phyloP scores from a whole-genome alignment of 2,113 vertebrate species.

The Phalacrocorax carbo region DNA sequence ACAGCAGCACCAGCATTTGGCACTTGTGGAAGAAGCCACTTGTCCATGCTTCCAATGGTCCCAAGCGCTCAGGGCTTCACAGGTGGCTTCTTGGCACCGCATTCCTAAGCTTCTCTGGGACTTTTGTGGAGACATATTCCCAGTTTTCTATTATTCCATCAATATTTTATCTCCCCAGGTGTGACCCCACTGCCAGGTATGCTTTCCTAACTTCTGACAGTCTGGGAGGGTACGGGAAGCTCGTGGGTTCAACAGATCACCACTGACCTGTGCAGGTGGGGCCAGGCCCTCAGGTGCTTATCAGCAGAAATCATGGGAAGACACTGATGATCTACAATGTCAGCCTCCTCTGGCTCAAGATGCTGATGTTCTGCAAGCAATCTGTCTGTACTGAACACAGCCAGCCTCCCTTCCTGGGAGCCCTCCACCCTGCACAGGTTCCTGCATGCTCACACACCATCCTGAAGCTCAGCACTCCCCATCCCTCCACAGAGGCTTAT shows the following conservation, averaged over 20 bases:
- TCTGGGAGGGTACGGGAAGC: background rate
- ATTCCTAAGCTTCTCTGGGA: background rate
- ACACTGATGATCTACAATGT: accelerated
- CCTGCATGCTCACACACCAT: background rate
- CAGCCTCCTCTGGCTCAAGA: background rate
- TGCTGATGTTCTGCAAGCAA: background rate
- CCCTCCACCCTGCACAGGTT: background rate
- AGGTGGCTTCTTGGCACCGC: background rate
- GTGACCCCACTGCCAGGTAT: background rate
- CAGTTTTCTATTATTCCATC: background rate
- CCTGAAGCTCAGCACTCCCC: background rate
- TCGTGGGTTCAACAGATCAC: background rate
- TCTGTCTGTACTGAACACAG: background rate
- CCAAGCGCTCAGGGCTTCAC: background rate
- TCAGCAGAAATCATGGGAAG: background rate
- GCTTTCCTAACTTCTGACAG: background rate
- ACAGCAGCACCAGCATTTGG: background rate
- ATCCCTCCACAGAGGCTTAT: background rate
- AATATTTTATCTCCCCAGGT: background rate
- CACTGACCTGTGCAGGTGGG: background rate
- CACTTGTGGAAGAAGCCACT: background rate
- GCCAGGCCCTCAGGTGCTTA: background rate
- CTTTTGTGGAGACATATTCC: background rate
- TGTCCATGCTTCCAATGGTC: background rate
- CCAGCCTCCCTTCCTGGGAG: background rate